Evolutionary conservation across 2,113 vertebrate species (phyloP), one percentile per base, ranked within the genome.

Genomic region (Thamnophis sirtalis): DNA sequence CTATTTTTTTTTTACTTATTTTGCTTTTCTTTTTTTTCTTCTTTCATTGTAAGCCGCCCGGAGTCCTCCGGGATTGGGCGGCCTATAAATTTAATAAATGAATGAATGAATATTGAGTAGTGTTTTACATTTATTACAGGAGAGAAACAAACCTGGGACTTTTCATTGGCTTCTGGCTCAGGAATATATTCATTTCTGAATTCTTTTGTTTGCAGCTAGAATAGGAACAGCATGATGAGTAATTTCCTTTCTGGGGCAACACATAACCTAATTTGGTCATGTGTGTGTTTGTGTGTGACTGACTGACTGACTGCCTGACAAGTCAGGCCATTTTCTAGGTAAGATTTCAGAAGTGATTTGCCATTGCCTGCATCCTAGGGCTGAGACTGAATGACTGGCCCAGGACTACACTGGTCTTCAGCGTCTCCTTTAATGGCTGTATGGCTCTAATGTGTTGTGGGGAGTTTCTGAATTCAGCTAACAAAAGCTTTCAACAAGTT

Each of bases 161-260:
- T 49, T 50, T 22, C 26, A 3, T 26, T 26, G 80, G 21, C 24
- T 22, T 91, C 17, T 80, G 38, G 56, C 9, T 60, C 9, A 7
- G 4, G 17, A 54, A 9, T 21, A n/a, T 28, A 33, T 60, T 87
- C 86, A 1, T 92, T 53, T 88, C 24, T 43, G n/a, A 80, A n/a
- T 60, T 48, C 17, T 26, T 33, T 68, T 55, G 4, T 26, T 22
- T 53, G 53, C 21, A n/a, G 9, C 33, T 68, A 33, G 10, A 80
- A 48, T 21, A 80, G 9, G 33, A 43, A 28, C 13, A 1, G 33
- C 10, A 51, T 3, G 21, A 50, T 93, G 84, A 93, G 84, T 55
- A 93, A 90, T 48, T 93, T 93, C 92, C 92, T 93, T 90, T 51
- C 92, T 90, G 33, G 22, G 49, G 33, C 6, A 49, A 21, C 1